A percentile compares a stretch with the other conserved stretches of the same genome.
These are phyloP conservation scores for Habropoda laboriosa DNA, from an alignment of 1,140 invertebrate genomes.

Conservation along the genomic window DNA sequence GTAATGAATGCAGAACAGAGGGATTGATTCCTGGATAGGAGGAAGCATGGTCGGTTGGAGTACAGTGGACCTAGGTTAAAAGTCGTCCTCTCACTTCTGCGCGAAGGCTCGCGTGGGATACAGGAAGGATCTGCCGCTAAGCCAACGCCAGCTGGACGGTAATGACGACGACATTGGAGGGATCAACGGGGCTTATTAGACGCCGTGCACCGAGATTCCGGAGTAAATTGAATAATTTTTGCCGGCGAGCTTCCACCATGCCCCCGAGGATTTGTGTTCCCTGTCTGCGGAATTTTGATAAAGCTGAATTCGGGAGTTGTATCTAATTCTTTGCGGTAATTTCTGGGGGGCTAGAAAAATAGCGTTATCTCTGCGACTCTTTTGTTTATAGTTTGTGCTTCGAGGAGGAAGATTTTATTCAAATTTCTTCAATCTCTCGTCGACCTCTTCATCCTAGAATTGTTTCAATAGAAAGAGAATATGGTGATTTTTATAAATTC, in stretches of 20 bases:
- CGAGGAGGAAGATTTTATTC: no score
- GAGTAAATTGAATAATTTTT: constrained; percentile 28
- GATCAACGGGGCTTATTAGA: constrained; percentile 25
- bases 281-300: not conserved
- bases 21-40: constrained; percentile 63
- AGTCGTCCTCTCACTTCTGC: constrained; percentile 40
- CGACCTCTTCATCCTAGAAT: no score
- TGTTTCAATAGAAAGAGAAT: no score
- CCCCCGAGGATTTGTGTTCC: not conserved
- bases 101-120: not conserved
- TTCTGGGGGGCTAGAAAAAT: no score
- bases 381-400: no score
- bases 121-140: constrained; percentile 14
- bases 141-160: constrained; percentile 27
- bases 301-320: not conserved
- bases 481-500: no score
- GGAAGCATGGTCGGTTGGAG: not conserved
- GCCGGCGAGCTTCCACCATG: not conserved
- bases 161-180: constrained; percentile 29
- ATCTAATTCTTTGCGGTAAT: not conserved
- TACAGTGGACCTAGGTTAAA: constrained; percentile 8
- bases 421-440: no score
- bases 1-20: constrained; percentile 67
- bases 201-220: not conserved
- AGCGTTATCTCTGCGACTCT: no score